Evolutionary conservation across 2,888 invertebrate species (phyloP).

Genomic region (Galeopsomyia nigrocyanea): DNA sequence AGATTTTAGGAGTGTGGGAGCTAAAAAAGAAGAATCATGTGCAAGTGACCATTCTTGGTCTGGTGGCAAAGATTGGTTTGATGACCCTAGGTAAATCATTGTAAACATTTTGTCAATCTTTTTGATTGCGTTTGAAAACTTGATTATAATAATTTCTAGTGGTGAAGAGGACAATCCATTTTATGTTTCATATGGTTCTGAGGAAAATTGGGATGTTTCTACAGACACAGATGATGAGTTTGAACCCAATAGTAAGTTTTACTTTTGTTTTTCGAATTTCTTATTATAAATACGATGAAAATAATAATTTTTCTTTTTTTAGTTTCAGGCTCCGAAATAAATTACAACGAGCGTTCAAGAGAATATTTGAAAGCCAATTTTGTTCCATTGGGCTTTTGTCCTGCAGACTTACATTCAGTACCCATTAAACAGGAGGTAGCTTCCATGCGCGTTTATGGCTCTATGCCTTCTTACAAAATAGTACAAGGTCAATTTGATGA

Average conservation of each 20-base stretch:
- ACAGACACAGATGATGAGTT: constrained; percentile 43
- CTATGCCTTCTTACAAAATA: constrained; percentile 27
- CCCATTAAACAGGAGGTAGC: constrained; percentile 35
- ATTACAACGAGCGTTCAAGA: neutral
- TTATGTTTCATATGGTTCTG: neutral
- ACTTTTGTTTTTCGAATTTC: neutral
- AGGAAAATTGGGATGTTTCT: constrained; percentile 41
- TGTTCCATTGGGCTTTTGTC: constrained; percentile 34
- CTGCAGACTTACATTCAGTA: constrained; percentile 42
- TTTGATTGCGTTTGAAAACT: neutral
- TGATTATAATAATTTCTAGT: neutral
- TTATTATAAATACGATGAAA: neutral
- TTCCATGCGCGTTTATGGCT: constrained; percentile 33
- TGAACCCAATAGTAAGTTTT: constrained; percentile 39
- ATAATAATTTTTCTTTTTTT: neutral
- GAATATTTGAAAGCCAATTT: neutral
- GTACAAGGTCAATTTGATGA: constrained; percentile 48
- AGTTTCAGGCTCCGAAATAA: constrained; percentile 2
- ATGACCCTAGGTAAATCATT: neutral
- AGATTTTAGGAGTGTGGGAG: neutral
- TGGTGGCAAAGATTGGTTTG: neutral
- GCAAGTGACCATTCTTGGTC: neutral
- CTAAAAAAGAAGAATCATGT: neutral
- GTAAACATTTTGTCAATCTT: neutral
- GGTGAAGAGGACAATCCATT: neutral